Conservation (phyloP, 2,113 vertebrate genomes). For the Campylomormyrus tamandua region DNA sequence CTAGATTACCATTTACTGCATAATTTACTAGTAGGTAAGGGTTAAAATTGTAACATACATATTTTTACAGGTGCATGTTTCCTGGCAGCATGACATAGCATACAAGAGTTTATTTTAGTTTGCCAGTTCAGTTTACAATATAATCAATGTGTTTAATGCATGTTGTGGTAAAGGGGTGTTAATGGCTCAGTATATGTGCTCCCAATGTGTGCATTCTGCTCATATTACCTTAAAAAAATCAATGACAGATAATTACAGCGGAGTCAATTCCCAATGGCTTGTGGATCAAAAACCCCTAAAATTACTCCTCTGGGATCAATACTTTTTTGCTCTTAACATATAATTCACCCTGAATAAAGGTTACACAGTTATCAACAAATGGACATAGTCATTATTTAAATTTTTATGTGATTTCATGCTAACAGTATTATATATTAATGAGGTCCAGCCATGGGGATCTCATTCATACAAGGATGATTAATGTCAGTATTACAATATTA, state of each 20-base stretch:
- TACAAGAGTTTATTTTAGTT: neutral
- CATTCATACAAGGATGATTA: slow-evolving; percentile 26
- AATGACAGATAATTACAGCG: neutral
- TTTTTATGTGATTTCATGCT: slow-evolving; percentile 19
- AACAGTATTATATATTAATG: slow-evolving; percentile 17
- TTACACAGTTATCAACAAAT: neutral
- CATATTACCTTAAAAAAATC: neutral
- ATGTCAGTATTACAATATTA: slow-evolving; percentile 37
- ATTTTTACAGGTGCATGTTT: neutral
- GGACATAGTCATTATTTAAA: slow-evolving; percentile 10
- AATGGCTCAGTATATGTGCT: neutral
- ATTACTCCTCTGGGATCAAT: neutral
- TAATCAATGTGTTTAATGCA: neutral
- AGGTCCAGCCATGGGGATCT: slow-evolving; percentile 7
- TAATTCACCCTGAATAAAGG: neutral
- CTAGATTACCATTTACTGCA: neutral
- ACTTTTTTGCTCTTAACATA: neutral
- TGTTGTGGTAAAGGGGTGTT: neutral
- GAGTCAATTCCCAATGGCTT: neutral
- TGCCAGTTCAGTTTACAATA: neutral
- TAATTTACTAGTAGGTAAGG: neutral
- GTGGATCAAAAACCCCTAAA: neutral
- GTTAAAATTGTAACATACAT: neutral
- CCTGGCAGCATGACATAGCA: neutral
- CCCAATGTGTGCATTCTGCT: neutral